A percentile compares a stretch with the other conserved stretches of the same genome.
Evolutionary conservation across 2,113 vertebrate species (phyloP).

Genomic region (Cavia porcellus): DNA sequence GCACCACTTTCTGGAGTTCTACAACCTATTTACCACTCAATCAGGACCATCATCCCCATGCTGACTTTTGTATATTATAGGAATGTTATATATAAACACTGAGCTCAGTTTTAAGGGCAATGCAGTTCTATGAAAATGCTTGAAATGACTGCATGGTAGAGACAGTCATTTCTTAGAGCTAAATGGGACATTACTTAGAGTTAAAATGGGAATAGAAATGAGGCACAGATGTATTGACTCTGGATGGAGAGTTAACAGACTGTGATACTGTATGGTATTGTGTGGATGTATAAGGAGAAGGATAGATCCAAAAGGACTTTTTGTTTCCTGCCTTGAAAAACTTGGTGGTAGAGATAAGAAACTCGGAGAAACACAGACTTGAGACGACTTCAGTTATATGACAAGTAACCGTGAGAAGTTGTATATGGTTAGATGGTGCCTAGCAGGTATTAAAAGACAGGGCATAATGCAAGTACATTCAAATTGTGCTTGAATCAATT

Average conservation of each 20-base stretch:
- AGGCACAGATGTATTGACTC: background rate
- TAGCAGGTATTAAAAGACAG: background rate
- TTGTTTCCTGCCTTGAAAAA: background rate
- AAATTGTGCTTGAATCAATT: background rate
- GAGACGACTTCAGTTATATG: background rate
- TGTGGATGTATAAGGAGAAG: background rate
- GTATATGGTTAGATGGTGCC: background rate
- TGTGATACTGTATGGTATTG: background rate
- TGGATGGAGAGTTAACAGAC: background rate
- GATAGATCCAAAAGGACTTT: background rate
- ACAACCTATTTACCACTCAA: background rate
- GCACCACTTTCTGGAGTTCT: background rate
- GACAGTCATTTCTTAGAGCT: no score
- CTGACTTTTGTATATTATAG: background rate
- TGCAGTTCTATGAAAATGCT: background rate
- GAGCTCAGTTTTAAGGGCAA: background rate
- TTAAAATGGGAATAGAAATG: background rate
- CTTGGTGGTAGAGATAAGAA: background rate
- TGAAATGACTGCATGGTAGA: background rate
- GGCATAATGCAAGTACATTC: background rate
- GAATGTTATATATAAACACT: background rate
- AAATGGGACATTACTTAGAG: background rate
- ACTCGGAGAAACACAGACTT: background rate
- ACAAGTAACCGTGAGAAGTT: background rate
- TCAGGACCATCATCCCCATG: background rate